These are phyloP conservation scores for Chondrosia reniformis DNA, from an alignment of 37 sponge, comb jelly and placozoan genomes.

Conservation along the genomic window DNA sequence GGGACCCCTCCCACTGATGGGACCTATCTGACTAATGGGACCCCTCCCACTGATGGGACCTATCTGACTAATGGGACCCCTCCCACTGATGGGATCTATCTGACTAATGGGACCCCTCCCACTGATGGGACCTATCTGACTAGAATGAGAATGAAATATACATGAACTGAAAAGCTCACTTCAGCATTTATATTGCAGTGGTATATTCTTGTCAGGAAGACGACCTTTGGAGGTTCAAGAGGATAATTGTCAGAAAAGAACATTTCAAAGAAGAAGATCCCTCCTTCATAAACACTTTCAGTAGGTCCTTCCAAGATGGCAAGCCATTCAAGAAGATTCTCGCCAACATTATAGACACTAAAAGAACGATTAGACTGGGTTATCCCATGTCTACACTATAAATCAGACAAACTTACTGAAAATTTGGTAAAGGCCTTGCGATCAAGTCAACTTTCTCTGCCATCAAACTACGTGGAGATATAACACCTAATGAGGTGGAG, in stretches of 20 bases:
- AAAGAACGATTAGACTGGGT: neutral
- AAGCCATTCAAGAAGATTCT: constrained; percentile 17
- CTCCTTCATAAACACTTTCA: constrained; percentile 17
- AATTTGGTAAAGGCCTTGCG: too few species aligned
- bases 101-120: too few species aligned
- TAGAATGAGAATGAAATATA: neutral
- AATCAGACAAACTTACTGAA: too few species aligned
- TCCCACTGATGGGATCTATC: too few species aligned
- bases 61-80: too few species aligned
- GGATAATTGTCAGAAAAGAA: constrained; percentile 3
- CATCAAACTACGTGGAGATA: too few species aligned
- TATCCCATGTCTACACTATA: too few species aligned
- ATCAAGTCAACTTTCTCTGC: too few species aligned
- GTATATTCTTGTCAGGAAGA: constrained; percentile 16
- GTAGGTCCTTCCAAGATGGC: constrained; percentile 5
- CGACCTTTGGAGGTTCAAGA: neutral
- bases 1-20: too few species aligned
- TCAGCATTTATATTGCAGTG: constrained; percentile 16
- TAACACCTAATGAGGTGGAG: too few species aligned
- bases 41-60: too few species aligned
- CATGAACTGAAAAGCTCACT: neutral
- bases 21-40: too few species aligned
- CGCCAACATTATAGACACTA: neutral
- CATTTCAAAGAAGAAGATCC: constrained; percentile 2
- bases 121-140: neutral